Conservation (phyloP, 1,140 invertebrate genomes). For the Leptopilina boulardi region DNA sequence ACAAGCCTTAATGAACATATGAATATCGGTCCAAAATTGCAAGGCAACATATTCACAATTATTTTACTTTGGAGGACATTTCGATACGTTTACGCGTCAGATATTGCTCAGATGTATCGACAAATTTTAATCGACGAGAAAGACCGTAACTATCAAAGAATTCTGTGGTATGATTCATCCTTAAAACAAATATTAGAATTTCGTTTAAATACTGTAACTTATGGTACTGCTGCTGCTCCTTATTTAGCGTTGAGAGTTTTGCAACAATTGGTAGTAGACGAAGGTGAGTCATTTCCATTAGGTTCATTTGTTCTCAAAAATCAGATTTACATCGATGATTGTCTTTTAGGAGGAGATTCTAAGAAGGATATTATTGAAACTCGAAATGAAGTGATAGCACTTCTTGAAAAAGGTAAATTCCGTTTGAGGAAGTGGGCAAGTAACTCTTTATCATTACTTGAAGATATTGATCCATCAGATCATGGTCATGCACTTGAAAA, state of each 20-base stretch:
- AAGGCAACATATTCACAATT: not conserved
- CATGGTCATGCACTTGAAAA: constrained; percentile 15
- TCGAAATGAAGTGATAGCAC: not conserved
- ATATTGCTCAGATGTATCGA: not conserved
- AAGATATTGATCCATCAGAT: constrained; percentile 15
- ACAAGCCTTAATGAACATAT: not conserved
- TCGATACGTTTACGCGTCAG: not conserved
- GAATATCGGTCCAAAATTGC: not conserved
- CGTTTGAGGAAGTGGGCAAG: not conserved
- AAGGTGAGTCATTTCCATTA: not conserved
- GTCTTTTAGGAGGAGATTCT: not conserved
- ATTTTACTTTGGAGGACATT: not conserved
- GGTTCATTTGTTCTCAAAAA: not conserved
- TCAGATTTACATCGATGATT: not conserved
- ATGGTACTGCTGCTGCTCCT: not conserved
- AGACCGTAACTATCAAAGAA: not conserved
- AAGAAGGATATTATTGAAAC: not conserved
- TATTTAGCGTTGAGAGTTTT: not conserved
- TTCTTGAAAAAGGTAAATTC: not conserved
- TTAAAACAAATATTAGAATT: not conserved
- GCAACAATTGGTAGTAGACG: not conserved
- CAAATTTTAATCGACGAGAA: not conserved
- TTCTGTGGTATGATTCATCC: not conserved
- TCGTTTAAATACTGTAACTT: not conserved
- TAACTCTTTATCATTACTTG: not conserved